Conservation (phyloP, 2,888 invertebrate genomes). For the Metallyticus violacea region DNA sequence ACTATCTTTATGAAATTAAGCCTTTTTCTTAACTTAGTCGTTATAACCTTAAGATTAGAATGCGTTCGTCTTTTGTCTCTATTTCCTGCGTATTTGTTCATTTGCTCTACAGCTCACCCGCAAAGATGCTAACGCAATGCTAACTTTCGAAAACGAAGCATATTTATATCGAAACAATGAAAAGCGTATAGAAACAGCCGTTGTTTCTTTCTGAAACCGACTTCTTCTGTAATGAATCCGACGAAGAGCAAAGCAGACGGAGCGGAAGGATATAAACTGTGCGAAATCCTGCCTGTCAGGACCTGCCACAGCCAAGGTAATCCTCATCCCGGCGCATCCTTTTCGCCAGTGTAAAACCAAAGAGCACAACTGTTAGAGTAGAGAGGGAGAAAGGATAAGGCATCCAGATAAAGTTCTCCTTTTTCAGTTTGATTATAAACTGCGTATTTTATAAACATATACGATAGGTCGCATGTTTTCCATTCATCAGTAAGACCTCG, state of each 20-base stretch:
- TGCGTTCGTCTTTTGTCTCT: neutral
- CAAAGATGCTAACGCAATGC: neutral
- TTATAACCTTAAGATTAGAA: no score
- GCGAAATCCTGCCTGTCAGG: neutral
- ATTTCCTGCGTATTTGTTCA: neutral
- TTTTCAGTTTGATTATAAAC: no score
- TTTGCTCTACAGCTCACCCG: neutral
- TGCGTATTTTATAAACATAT: no score
- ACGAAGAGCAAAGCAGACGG: neutral
- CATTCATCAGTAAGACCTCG: no score
- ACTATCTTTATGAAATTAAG: no score
- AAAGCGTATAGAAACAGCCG: neutral
- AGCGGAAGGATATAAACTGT: neutral
- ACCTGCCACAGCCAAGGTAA: neutral
- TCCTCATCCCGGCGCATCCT: neutral
- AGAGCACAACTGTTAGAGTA: no score
- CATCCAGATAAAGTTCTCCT: no score
- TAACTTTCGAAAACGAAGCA: neutral
- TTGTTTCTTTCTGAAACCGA: neutral
- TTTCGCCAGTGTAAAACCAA: no score
- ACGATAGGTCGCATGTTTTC: no score
- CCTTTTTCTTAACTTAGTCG: no score
- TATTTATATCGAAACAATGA: neutral
- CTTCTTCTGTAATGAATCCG: neutral
- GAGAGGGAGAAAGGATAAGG: no score